Conservation (phyloP, 2,797 vertebrate species). For the Astyanax mexicanus region DNA sequence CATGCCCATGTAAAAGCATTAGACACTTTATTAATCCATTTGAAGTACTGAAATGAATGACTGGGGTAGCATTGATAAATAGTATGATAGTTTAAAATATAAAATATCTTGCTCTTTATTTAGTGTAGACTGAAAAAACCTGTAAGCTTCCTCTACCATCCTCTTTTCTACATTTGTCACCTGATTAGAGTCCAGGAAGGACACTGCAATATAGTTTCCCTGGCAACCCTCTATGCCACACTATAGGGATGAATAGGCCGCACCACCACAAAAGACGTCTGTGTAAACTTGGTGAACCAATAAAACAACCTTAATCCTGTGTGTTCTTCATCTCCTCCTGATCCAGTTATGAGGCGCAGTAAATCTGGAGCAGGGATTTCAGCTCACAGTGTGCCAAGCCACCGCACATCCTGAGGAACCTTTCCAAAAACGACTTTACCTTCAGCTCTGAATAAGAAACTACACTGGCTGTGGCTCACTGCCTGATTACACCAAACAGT, state of each 20-base stretch:
- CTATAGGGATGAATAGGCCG: conserved; percentile 7
- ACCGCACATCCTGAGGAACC: not conserved
- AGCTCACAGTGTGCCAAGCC: not conserved
- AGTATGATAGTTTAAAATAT: not conserved
- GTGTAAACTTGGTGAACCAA: too few species aligned
- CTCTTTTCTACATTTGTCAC: conserved; percentile 30
- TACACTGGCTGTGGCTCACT: not conserved
- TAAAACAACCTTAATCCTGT: not conserved
- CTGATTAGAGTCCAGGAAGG: conserved; percentile 41
- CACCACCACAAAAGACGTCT: not conserved
- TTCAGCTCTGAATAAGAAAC: not conserved
- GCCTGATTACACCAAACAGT: not conserved
- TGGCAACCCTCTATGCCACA: conserved; percentile 33
- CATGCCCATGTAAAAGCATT: too few species aligned
- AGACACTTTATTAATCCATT: too few species aligned
- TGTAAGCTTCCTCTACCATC: not conserved
- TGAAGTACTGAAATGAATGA: too few species aligned
- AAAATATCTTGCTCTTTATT: not conserved
- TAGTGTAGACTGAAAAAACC: not conserved
- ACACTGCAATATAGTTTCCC: conserved; percentile 47
- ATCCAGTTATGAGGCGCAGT: not conserved
- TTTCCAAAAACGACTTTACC: not conserved
- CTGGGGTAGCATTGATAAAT: too few species aligned
- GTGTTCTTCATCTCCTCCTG: not conserved
- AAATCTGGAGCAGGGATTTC: too few species aligned